These are phyloP conservation scores for Hipparchia sbordonii DNA, from an alignment of 2,888 invertebrate genomes.

Conservation along the genomic window DNA sequence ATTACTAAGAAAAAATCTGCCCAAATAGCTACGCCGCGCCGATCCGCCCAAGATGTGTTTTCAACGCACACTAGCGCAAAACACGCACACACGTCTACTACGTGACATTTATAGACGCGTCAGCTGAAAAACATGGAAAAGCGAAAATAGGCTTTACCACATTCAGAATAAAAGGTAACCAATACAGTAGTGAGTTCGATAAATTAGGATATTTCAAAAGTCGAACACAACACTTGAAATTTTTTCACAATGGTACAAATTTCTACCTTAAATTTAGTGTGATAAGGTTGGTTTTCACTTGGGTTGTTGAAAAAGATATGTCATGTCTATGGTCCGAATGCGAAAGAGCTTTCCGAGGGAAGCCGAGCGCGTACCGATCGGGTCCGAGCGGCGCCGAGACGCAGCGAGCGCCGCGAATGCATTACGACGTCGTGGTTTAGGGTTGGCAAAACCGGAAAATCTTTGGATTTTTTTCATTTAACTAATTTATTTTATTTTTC, in stretches of 20 bases:
- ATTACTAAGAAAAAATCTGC: constrained; percentile 55
- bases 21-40: constrained; percentile 57
- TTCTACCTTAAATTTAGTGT: constrained; percentile 40
- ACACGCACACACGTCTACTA: constrained; percentile 48
- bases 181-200: constrained; percentile 49
- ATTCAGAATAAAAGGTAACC: constrained; percentile 47
- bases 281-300: constrained; percentile 47
- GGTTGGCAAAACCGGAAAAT: constrained; percentile 63
- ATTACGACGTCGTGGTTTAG: constrained; percentile 72
- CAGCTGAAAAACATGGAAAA: constrained; percentile 68
- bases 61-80: constrained; percentile 59
- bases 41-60: constrained; percentile 73
- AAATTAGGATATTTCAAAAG: constrained; percentile 80
- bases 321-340: constrained; percentile 73
- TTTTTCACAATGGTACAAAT: constrained; percentile 42
- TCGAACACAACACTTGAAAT: constrained; percentile 69
- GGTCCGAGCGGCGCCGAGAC: constrained; percentile 79
- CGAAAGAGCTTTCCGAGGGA: constrained; percentile 75
- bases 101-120: constrained; percentile 76
- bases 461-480: constrained; percentile 13
- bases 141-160: constrained; percentile 49
- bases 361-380: constrained; percentile 79
- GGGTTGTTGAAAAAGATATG: constrained; percentile 59
- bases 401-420: constrained; percentile 76
- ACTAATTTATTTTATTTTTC: constrained; percentile 7